Percentiles rank a stretch among this genome's conserved stretches.
phyloP scores from a whole-genome alignment of 2,888 invertebrate species.

The Abrostola tripartita region DNA sequence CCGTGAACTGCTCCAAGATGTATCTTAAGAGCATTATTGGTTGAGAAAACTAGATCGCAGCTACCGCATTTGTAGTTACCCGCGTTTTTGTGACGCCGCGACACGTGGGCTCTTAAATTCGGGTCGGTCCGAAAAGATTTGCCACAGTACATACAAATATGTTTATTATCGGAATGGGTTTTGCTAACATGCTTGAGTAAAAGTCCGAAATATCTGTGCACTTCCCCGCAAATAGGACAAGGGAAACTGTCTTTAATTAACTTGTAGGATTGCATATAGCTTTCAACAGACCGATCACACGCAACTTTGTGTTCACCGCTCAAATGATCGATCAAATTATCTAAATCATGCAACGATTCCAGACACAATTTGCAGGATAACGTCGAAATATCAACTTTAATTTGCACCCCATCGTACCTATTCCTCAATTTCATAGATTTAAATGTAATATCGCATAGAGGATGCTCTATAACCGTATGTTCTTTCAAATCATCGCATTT shows the following conservation, averaged over 20 bases:
- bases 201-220: slow-evolving; percentile 71
- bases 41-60: slow-evolving; percentile 66
- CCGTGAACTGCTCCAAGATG: slow-evolving; percentile 74
- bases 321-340: slow-evolving; percentile 67
- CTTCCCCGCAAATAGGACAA: slow-evolving; percentile 72
- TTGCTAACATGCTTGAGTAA: slow-evolving; percentile 72
- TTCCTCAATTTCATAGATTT: slow-evolving; percentile 73
- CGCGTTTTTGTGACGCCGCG: slow-evolving; percentile 63
- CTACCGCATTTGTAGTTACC: slow-evolving; percentile 64
- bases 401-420: slow-evolving; percentile 70
- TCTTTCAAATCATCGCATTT: slow-evolving; percentile 72
- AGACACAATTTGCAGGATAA: slow-evolving; percentile 74
- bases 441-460: slow-evolving; percentile 71
- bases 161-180: slow-evolving; percentile 71
- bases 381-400: slow-evolving; percentile 75
- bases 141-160: slow-evolving; percentile 76
- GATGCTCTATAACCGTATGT: slow-evolving; percentile 73
- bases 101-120: slow-evolving; percentile 72
- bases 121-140: slow-evolving; percentile 72
- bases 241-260: slow-evolving; percentile 70
- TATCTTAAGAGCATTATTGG: slow-evolving; percentile 62
- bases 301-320: slow-evolving; percentile 61
- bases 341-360: slow-evolving; percentile 62
- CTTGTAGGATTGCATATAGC: slow-evolving; percentile 68
- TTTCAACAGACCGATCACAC: slow-evolving; percentile 66